Percentiles rank a stretch among this genome's conserved stretches.
Conservation (phyloP, 2,797 vertebrate genomes). For the Ammospiza maritima region DNA sequence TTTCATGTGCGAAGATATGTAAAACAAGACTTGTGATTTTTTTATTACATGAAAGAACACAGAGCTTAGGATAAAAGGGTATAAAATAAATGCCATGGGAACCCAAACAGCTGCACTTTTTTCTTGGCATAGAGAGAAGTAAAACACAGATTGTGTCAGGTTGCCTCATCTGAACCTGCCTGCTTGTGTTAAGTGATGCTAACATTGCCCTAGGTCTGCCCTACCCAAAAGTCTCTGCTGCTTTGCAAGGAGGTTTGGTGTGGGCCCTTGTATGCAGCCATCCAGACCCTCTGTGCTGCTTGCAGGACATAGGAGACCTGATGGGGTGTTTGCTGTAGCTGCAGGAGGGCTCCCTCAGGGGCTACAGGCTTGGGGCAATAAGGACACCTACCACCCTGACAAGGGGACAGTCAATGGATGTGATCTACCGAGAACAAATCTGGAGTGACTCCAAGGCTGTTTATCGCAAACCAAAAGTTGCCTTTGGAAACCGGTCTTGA, state of each 20-base stretch:
- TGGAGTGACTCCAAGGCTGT: background rate
- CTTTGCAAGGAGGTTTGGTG: background rate
- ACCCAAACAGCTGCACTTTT: background rate
- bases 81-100: slow-evolving; percentile 39
- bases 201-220: background rate
- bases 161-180: background rate
- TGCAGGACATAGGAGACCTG: background rate
- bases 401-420: background rate
- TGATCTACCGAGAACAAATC: background rate
- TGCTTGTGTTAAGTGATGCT: background rate
- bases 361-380: background rate
- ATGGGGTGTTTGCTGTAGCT: background rate
- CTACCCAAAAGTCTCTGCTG: background rate
- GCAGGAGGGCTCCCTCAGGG: background rate
- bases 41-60: slow-evolving; percentile 52
- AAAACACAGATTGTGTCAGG: background rate
- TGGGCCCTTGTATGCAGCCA: background rate
- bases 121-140: background rate
- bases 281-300: background rate
- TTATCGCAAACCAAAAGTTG: background rate
- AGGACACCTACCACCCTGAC: background rate
- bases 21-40: slow-evolving; percentile 52
- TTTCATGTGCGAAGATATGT: background rate
- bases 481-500: background rate
- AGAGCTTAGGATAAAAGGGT: slow-evolving; percentile 36